These are phyloP conservation scores for Syrphus vitripennis DNA, from an alignment of 2,888 invertebrate species.

Conservation along the genomic window DNA sequence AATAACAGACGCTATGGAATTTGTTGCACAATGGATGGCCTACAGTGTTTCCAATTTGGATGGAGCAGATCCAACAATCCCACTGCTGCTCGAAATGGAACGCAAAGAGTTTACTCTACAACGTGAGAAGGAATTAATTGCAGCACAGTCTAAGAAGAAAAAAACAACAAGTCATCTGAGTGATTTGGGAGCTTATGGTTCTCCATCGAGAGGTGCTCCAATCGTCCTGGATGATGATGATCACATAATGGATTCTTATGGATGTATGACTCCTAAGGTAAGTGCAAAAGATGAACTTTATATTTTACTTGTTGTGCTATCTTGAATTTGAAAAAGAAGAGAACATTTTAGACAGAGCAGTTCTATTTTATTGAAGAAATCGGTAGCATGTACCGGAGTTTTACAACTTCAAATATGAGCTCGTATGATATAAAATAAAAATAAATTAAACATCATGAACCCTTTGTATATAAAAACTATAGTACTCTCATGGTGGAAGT, in stretches of 20 bases:
- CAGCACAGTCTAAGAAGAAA: constrained; percentile 72
- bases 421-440: no score
- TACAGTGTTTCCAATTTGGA: constrained; percentile 86
- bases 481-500: no score
- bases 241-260: constrained; percentile 74
- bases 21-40: constrained; percentile 91
- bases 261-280: constrained; percentile 77
- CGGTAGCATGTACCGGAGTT: no score
- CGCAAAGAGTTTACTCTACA: constrained; percentile 84
- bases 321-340: no score
- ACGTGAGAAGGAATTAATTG: constrained; percentile 78
- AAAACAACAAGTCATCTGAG: constrained; percentile 73
- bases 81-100: constrained; percentile 84
- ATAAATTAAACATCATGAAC: no score
- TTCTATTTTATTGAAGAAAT: no score
- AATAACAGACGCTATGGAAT: constrained; percentile 86
- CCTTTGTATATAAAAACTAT: no score
- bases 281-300: constrained; percentile 52
- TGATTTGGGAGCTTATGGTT: constrained; percentile 73
- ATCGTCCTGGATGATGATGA: constrained; percentile 73
- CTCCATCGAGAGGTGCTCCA: constrained; percentile 44
- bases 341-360: no score
- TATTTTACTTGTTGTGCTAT: no score
- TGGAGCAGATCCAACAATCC: constrained; percentile 84
- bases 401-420: no score